These are phyloP conservation scores for Himalopsyche phryganea DNA, from an alignment of 1,140 invertebrate genomes.

Conservation along the genomic window DNA sequence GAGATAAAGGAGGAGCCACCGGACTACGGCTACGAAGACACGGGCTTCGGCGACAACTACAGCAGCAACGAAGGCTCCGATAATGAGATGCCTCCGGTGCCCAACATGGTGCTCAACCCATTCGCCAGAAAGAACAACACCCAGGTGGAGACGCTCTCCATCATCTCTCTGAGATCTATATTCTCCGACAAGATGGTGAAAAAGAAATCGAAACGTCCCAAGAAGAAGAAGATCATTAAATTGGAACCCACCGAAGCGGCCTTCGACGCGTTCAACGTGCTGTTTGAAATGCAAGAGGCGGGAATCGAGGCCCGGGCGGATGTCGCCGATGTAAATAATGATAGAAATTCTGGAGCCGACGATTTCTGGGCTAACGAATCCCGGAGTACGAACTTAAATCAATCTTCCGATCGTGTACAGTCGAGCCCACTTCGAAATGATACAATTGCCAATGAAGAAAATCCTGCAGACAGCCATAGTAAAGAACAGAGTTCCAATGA, in stretches of 20 bases:
- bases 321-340: neutral
- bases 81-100: neutral
- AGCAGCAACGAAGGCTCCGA: slow-evolving; percentile 21
- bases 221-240: slow-evolving; percentile 9
- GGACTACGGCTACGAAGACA: slow-evolving; percentile 10
- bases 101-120: slow-evolving; percentile 28
- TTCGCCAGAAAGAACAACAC: slow-evolving; percentile 25
- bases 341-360: too few relatives aligned
- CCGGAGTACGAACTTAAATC: too few relatives aligned
- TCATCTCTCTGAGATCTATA: slow-evolving; percentile 27
- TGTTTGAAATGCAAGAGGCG: neutral
- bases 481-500: neutral
- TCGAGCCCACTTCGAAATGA: neutral
- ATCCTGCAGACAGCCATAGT: neutral
- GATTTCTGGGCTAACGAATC: too few relatives aligned
- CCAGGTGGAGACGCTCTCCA: slow-evolving; percentile 22
- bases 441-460: neutral
- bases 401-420: too few relatives aligned
- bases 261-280: slow-evolving; percentile 2
- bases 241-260: neutral
- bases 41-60: slow-evolving; percentile 16
- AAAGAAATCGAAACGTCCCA: slow-evolving; percentile 12
- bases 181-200: slow-evolving; percentile 28
- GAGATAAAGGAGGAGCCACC: slow-evolving; percentile 29
- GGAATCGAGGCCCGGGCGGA: neutral